Conservation (phyloP, 2,888 invertebrate species). For the Sipha maydis region DNA sequence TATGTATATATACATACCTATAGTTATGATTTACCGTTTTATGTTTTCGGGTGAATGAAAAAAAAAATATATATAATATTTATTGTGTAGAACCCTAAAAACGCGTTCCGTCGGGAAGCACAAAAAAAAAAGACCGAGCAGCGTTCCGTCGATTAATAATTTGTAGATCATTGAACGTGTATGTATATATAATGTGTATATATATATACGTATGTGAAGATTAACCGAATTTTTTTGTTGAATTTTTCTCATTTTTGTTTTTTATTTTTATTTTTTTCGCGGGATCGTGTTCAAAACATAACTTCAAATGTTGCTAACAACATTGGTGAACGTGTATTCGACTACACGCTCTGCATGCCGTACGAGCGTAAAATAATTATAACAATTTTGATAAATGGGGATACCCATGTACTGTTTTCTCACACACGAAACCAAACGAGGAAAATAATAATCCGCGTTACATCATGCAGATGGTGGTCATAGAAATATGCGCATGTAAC, state of each 20-base stretch:
- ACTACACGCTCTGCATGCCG: no score
- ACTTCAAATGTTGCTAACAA: neutral
- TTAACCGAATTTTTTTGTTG: no score
- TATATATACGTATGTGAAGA: neutral
- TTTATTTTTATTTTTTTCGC: neutral
- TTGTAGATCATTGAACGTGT: slow-evolving; percentile 8
- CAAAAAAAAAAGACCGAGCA: neutral
- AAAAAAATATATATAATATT: neutral
- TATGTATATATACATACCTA: neutral
- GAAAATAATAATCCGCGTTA: neutral
- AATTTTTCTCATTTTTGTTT: no score
- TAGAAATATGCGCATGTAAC: neutral
- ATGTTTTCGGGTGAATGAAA: slow-evolving; percentile 35
- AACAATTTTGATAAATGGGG: no score
- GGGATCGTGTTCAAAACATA: slow-evolving; percentile 23
- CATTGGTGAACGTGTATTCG: neutral
- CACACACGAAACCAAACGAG: no score
- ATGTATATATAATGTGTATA: neutral
- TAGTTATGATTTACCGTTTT: slow-evolving; percentile 47
- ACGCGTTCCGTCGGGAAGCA: neutral
- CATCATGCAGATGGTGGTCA: neutral
- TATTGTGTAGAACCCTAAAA: slow-evolving; percentile 18
- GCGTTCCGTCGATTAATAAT: slow-evolving; percentile 43
- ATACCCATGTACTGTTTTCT: no score
- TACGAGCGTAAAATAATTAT: no score